Base-by-base conservation (phyloP, 2,113 vertebrate species). In the Cinclus cinclus region DNA sequence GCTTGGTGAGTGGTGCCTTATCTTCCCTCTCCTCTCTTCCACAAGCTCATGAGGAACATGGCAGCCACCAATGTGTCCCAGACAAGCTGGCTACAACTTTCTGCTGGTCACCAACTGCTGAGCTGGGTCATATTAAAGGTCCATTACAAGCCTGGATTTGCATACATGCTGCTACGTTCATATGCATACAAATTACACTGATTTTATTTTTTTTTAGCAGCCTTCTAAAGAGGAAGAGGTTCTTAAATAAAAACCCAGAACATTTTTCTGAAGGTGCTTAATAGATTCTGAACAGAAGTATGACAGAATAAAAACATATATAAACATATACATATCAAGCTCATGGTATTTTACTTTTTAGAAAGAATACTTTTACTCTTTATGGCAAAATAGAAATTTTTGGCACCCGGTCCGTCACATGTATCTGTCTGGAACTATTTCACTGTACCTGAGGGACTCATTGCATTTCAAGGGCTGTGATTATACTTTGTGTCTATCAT, bases 391-490 rank as follows among this genome's bases (percentile, higher is more conserved):
- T 16, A 80, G 28, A 79, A 37, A n/a, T 35, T 79, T 90, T 93
- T 93, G 71, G 92, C 74, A 81, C 12, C 22, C 64, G 7, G 2
- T 55, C 56, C 46, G 53, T 80, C 85, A 65, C 9, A 6, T 84
- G 58, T 31, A 16, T 56, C 52, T 35, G 55, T 76, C 87, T 92
- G 83, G 75, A 91, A 86, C 44, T 67, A 46, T 87, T 95, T 81
- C 80, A 83, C 31, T 80, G n/a, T 41, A 35, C 42, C 7, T 46
- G 68, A 85, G 89, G 33, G 74, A 56, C 52, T 85, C 49, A 16
- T 75, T 69, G 50, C 9, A 33, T 58, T 91, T 93, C 68, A 81
- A 62, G 42, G 75, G 18, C 69, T 79, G 50, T 1, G 15, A 17
- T 62, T 74, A 41, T 70, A 47, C 13, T 91, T 70, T 41, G 35